Evolutionary conservation across 2,113 vertebrate genomes (phyloP).

Genomic region (Narcine bancroftii): DNA sequence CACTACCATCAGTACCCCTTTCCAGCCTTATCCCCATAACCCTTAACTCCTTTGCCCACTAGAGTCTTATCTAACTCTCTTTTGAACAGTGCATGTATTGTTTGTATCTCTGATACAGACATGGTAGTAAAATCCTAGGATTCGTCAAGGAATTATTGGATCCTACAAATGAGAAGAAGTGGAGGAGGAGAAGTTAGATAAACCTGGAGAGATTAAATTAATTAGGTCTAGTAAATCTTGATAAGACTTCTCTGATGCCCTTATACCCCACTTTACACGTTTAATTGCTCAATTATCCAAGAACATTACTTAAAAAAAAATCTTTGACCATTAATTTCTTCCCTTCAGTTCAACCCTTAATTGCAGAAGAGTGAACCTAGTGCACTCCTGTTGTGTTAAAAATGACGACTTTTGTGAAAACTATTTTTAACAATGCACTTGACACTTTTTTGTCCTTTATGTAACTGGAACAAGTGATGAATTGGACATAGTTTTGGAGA

Average conservation of each 20-base stretch:
- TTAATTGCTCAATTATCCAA: background rate
- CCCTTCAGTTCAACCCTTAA: background rate
- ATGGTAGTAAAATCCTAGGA: background rate
- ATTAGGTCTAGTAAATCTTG: background rate
- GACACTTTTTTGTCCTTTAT: background rate
- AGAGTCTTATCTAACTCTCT: too few relatives aligned
- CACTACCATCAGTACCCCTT: too few relatives aligned
- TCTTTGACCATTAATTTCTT: background rate
- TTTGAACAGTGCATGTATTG: too few relatives aligned
- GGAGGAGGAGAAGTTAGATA: background rate
- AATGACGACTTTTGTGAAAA: background rate
- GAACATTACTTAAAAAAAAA: background rate
- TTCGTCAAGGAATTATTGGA: background rate
- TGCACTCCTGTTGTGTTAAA: background rate
- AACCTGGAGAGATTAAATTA: background rate
- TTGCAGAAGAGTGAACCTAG: background rate
- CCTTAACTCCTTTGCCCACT: too few relatives aligned
- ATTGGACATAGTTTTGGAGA: background rate
- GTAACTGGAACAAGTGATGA: background rate
- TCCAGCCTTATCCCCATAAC: too few relatives aligned
- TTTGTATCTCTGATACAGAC: background rate
- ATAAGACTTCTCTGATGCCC: background rate
- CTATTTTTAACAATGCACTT: background rate
- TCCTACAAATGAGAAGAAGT: background rate
- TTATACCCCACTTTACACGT: background rate